Conservation (phyloP, 2,113 vertebrate species). For the Harpagus bidentatus region DNA sequence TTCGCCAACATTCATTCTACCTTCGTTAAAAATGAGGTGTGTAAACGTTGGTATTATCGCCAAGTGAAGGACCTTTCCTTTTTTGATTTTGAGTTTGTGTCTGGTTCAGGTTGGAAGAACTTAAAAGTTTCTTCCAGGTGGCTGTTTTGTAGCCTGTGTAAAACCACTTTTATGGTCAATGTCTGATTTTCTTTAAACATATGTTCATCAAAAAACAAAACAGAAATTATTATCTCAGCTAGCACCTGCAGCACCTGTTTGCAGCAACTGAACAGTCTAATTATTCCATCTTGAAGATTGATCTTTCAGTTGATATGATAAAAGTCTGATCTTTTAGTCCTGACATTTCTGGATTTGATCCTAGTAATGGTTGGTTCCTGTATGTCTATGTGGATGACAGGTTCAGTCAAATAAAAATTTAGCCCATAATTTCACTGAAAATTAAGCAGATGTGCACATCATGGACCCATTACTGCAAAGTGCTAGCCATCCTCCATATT, state of each 20-base stretch:
- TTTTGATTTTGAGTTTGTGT: not conserved
- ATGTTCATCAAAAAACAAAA: not conserved
- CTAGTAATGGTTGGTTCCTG: not conserved
- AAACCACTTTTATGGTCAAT: not conserved
- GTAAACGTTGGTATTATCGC: fast-evolving
- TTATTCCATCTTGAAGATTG: not conserved
- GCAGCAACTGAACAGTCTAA: not conserved
- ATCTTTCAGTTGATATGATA: not conserved
- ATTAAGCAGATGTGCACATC: not conserved
- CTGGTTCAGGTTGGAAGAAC: not conserved
- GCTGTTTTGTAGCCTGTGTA: not conserved
- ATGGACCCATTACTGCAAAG: not conserved
- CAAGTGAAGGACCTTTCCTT: not conserved
- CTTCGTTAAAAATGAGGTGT: not conserved
- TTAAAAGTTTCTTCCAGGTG: not conserved
- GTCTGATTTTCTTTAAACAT: not conserved
- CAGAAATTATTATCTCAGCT: not conserved
- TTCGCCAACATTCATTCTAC: not conserved
- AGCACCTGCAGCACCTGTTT: not conserved
- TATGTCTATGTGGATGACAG: not conserved
- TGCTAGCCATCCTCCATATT: not conserved
- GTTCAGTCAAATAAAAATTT: not conserved
- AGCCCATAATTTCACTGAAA: not conserved
- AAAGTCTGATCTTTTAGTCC: not conserved
- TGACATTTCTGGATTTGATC: not conserved